Base-by-base conservation (phyloP, 2,113 vertebrate species). In the Dinomys branickii region DNA sequence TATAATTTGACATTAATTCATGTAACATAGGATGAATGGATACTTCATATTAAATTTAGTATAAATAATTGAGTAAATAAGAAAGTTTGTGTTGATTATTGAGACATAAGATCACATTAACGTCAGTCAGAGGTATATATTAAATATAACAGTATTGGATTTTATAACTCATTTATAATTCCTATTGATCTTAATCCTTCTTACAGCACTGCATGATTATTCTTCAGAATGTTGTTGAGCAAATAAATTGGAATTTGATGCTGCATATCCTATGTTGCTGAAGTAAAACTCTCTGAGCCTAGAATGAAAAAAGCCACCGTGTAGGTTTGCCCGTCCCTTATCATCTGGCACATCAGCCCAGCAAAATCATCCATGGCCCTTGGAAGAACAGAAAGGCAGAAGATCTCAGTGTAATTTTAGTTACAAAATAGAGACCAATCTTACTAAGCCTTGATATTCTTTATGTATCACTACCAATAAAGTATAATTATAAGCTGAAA, bases 11-110 rank as follows among this genome's bases (percentile, higher is more conserved):
- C 38, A 65, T 50, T 69, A 61, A 95, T n/a, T 83, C 52, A 54
- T 67, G 12, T 59, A 75, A 80, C 35, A 67, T 20, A 83, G 22
- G 33, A 0, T 44, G 50, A 92, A 7, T 47, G 11, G 20, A 50
- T 63, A 82, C 5, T 26, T 91, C 41, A 67, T 83, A 82, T 44
- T 65, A 95, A 92, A 83, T 58, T 83, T 78, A 28, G 0, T 50
- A 41, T 71, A 56, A 95, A 88, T 0, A 67, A 90, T 85, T 85
- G n/a, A 92, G 33, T 77, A 85, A 95, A 69, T 69, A 65, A 94
- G 26, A 94, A 88, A 77, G 1, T 63, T 26, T 91, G 8, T 78
- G 61, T 69, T 85, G 71, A 77, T 85, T 91, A 67, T 11, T 69
- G 52, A 67, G 35, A 84, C n/a, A 58, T 41, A 90, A 54, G 22